A percentile compares a stretch with the other conserved stretches of the same genome.
Conservation (phyloP, 2,797 vertebrate genomes). For the Fundulus diaphanus region DNA sequence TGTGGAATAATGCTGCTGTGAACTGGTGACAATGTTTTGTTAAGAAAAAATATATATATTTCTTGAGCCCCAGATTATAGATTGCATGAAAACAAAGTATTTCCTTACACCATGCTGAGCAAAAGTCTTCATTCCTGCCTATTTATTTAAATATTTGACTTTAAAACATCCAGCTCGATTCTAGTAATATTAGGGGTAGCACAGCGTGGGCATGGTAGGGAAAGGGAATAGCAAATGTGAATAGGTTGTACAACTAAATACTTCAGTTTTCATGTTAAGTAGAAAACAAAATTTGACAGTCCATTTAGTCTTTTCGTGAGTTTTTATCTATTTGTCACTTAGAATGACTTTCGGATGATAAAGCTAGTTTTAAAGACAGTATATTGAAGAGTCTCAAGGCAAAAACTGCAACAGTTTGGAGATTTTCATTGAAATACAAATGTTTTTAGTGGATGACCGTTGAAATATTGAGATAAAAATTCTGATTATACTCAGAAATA, state of each 20-base stretch:
- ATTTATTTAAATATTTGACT: neutral
- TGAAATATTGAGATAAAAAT: neutral
- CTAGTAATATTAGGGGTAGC: neutral
- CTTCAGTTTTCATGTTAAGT: neutral
- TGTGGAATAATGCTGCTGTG: neutral
- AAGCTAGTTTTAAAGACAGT: neutral
- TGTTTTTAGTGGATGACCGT: neutral
- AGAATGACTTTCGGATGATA: neutral
- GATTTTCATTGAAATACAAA: neutral
- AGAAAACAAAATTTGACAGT: neutral
- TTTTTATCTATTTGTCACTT: neutral
- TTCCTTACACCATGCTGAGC: neutral
- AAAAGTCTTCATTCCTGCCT: neutral
- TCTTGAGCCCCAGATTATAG: neutral
- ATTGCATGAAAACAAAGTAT: too few species aligned
- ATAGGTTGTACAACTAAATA: neutral
- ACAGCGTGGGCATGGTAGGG: neutral
- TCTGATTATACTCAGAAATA: neutral
- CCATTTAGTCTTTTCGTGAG: neutral
- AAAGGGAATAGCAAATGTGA: neutral
- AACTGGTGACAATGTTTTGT: neutral
- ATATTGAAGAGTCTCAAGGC: neutral
- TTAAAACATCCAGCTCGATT: neutral
- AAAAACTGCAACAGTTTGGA: neutral
- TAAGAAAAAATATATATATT: neutral